Evolutionary conservation across 1,140 invertebrate species (phyloP).

Genomic region (Ylistrum balloti): DNA sequence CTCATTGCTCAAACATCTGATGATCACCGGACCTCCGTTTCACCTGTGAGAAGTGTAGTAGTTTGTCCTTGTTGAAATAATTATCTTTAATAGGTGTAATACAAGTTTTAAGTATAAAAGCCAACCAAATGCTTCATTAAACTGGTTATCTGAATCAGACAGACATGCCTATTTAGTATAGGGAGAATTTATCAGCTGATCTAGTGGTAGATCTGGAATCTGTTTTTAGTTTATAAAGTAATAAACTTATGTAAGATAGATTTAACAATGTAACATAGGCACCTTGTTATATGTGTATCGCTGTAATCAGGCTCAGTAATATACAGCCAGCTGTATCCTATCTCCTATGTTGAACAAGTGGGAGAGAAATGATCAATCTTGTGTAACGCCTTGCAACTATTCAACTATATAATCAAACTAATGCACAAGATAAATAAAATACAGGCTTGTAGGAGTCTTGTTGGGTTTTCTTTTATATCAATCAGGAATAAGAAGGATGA

Average conservation of each 20-base stretch:
- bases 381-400: constrained; percentile 32
- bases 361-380: background rate
- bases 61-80: background rate
- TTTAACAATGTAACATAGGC: background rate
- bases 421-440: background rate
- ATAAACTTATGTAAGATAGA: background rate
- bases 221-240: constrained; percentile 12
- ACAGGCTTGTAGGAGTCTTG: background rate
- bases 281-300: background rate
- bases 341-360: background rate
- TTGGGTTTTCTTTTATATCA: background rate
- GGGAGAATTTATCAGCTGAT: background rate
- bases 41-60: background rate
- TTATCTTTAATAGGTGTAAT: background rate
- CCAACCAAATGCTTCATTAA: background rate
- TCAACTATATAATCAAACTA: constrained; percentile 30
- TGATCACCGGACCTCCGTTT: background rate
- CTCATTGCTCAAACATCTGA: background rate
- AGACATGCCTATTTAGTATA: background rate
- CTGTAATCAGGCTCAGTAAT: background rate
- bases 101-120: background rate
- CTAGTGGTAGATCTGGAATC: background rate
- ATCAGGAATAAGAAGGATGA: background rate
- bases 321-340: background rate
- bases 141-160: background rate